Evolutionary conservation across 2,797 vertebrate genomes (phyloP).

Genomic region (Ctenosaura bakeri): DNA sequence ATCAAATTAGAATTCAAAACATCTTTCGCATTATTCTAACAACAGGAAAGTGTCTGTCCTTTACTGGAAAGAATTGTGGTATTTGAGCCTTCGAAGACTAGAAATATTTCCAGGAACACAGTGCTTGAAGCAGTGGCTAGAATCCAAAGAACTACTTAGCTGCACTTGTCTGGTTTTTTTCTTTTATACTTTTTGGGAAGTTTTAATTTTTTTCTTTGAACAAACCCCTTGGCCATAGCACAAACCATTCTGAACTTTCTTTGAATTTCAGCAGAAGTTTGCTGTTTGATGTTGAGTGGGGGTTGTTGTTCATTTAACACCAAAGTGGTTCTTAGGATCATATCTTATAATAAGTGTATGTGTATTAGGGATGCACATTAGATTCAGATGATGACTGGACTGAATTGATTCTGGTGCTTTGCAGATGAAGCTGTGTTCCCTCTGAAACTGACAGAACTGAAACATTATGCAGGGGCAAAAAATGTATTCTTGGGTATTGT

Average conservation of each 20-base stretch:
- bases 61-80: not conserved
- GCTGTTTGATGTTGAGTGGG: not conserved
- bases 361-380: too few relatives aligned
- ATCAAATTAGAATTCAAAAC: not conserved
- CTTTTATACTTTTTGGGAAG: not conserved
- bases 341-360: not conserved
- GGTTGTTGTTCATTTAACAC: not conserved
- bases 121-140: not conserved
- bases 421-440: too few relatives aligned
- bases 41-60: not conserved
- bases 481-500: too few relatives aligned
- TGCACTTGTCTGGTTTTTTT: not conserved
- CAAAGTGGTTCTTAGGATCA: not conserved
- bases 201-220: not conserved
- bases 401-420: too few relatives aligned
- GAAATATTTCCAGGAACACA: constrained; percentile 18
- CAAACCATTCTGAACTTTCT: not conserved
- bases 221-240: not conserved
- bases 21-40: constrained; percentile 1
- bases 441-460: too few relatives aligned
- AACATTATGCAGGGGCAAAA: too few relatives aligned
- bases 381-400: too few relatives aligned
- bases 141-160: constrained; percentile 12
- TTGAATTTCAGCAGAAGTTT: not conserved
- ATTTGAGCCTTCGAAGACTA: constrained; percentile 8